phyloP scores from a whole-genome alignment of 1,140 invertebrate genomes.

The Carposina sasakii region DNA sequence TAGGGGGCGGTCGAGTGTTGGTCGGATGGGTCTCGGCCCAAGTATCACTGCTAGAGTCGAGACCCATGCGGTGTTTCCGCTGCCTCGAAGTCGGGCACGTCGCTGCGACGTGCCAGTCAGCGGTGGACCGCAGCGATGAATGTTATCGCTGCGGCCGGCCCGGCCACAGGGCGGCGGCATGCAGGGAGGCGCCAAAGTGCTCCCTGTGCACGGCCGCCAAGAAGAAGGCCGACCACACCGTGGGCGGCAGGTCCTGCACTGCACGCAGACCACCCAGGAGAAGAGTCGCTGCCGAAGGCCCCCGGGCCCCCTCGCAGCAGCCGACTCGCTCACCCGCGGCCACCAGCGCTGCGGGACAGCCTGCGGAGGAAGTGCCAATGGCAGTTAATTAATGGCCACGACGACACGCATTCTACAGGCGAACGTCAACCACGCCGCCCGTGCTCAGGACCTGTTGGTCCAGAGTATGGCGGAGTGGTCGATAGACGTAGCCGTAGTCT shows the following conservation, averaged over 20 bases:
- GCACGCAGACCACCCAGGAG: not conserved
- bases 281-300: not conserved
- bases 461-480: not conserved
- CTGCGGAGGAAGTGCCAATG: not conserved
- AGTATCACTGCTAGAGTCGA: conserved; percentile 1
- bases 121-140: not conserved
- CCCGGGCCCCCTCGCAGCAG: not conserved
- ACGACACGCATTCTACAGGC: not conserved
- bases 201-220: not conserved
- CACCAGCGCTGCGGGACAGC: too few species aligned
- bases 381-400: not conserved
- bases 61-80: conserved; percentile 10
- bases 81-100: conserved; percentile 13
- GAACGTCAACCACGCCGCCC: not conserved
- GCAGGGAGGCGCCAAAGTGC: not conserved
- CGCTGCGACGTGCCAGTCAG: not conserved
- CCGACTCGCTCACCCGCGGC: not conserved
- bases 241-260: not conserved
- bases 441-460: not conserved
- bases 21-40: conserved; percentile 7
- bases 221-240: not conserved
- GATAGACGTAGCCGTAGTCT: not conserved
- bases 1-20: not conserved
- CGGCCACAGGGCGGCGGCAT: conserved; percentile 1
- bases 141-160: not conserved